Percentiles rank a stretch among this genome's conserved stretches.
Evolutionary conservation across 2,113 vertebrate genomes (phyloP).

Genomic region (Podarcis raffonei): DNA sequence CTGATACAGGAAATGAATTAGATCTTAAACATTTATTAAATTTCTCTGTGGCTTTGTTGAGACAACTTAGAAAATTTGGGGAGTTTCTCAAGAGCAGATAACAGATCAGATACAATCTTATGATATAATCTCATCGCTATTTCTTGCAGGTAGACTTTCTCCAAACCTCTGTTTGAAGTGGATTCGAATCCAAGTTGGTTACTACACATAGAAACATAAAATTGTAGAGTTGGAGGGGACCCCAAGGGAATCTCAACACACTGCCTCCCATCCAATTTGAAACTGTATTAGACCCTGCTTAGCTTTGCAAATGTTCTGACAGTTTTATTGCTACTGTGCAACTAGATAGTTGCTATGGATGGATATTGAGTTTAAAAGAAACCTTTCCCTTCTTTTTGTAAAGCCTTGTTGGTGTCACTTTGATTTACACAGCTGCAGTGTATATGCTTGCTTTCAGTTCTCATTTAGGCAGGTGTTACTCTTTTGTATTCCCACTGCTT

Average conservation of each 20-base stretch:
- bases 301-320: too few relatives aligned
- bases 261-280: too few relatives aligned
- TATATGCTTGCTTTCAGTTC: conserved; percentile 33
- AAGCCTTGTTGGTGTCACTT: conserved; percentile 9
- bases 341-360: too few relatives aligned
- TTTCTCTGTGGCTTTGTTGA: background rate
- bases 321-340: too few relatives aligned
- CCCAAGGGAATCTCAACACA: too few relatives aligned
- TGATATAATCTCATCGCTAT: background rate
- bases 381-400: background rate
- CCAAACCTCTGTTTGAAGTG: background rate
- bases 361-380: conserved; percentile 25
- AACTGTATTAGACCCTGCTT: too few relatives aligned
- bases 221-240: background rate
- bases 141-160: background rate
- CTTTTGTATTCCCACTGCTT: conserved; percentile 22
- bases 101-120: background rate
- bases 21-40: background rate
- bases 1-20: conserved; percentile 22
- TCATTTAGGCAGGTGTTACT: conserved; percentile 64
- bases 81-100: background rate
- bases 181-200: background rate
- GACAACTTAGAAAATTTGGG: background rate
- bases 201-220: background rate
- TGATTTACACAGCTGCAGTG: background rate